Evolutionary conservation across 2,888 invertebrate species (phyloP), one percentile per base, ranked within the genome.

Genomic region (Encarsia formosa): DNA sequence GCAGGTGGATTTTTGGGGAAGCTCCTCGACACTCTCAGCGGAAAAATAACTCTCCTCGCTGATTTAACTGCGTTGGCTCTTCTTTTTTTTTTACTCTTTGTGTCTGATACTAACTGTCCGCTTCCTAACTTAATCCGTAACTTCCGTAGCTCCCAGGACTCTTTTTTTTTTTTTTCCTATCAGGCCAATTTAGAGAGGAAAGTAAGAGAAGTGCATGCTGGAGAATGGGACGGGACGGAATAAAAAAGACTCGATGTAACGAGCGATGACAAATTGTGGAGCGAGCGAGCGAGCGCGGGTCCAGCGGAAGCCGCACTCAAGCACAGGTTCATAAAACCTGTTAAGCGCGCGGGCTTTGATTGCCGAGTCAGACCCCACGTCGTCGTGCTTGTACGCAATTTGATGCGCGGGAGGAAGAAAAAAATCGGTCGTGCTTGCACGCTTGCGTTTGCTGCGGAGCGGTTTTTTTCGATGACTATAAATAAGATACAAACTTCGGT

Each of bases 401-500:
- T n/a, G n/a, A n/a, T 40, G 50, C 59, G 61, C 53, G 39, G 49
- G 53, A 59, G 63, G 60, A 61, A 64, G 62, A 69, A 70, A 67
- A 71, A 71, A 73, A 73, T 73, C 73, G 73, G 73, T 73, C 71
- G 71, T 73, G 73, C 73, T n/a, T n/a, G n/a, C n/a, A n/a, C n/a
- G n/a, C n/a, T n/a, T n/a, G n/a, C n/a, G n/a, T n/a, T n/a, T n/a
- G n/a, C n/a, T n/a, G n/a, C n/a, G n/a, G n/a, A n/a, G n/a, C n/a
- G n/a, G n/a, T n/a, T n/a, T n/a, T n/a, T n/a, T n/a, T n/a, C n/a
- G n/a, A n/a, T n/a, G n/a, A n/a, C n/a, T n/a, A n/a, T n/a, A n/a
- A n/a, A n/a, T n/a, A n/a, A n/a, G n/a, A n/a, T n/a, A n/a, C n/a
- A n/a, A n/a, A n/a, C n/a, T n/a, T n/a, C n/a, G n/a, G n/a, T n/a